A percentile compares a stretch with the other conserved stretches of the same genome.
These are phyloP conservation scores for Macropus fuliginosus DNA, from an alignment of 2,797 vertebrate genomes.

Conservation along the genomic window DNA sequence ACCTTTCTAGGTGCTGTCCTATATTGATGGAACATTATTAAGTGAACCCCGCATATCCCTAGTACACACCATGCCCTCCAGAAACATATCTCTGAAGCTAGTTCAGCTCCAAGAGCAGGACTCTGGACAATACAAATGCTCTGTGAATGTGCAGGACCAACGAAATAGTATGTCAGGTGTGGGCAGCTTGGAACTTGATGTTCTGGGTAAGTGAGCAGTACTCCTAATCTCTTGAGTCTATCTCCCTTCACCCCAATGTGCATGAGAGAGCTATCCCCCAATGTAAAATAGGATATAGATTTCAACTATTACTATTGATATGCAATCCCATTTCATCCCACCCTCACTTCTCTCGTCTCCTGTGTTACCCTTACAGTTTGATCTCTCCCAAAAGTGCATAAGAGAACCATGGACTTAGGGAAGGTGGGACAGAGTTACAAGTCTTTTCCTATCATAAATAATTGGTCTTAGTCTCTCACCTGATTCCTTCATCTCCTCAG, in stretches of 20 bases:
- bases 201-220: constrained; percentile 79
- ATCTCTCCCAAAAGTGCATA: background rate
- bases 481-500: constrained; percentile 77
- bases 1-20: constrained; percentile 89
- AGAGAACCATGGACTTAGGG: background rate
- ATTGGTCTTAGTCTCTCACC: constrained; percentile 24
- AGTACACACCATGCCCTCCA: constrained; percentile 85
- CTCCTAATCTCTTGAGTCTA: background rate
- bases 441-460: background rate
- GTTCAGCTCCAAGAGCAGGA: constrained; percentile 90
- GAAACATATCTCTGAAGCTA: constrained; percentile 93
- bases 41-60: constrained; percentile 86
- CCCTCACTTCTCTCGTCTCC: background rate
- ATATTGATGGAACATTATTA: constrained; percentile 77
- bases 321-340: background rate
- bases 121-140: constrained; percentile 91
- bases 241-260: background rate
- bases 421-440: background rate
- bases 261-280: background rate
- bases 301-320: background rate
- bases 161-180: constrained; percentile 21
- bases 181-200: constrained; percentile 79
- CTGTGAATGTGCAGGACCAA: constrained; percentile 78
- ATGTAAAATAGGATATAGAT: background rate
- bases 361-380: background rate